Conservation (phyloP, 1,140 invertebrate genomes). For the Cyclargus thomasi region DNA sequence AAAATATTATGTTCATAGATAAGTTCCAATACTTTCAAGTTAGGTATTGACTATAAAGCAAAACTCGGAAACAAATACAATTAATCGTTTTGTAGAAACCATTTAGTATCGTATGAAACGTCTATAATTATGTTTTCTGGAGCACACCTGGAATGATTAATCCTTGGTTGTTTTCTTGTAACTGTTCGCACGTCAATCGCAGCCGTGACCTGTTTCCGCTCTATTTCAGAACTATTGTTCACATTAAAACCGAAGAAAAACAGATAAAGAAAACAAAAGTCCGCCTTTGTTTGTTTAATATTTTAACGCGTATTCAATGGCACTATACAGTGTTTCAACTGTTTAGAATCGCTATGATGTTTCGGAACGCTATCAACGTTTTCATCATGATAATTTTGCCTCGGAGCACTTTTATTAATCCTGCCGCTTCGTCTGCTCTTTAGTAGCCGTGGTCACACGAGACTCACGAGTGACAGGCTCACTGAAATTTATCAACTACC, state of each 20-base stretch:
- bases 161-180: constrained; percentile 9
- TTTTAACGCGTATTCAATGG: background rate
- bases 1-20: no score
- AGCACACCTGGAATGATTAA: constrained; percentile 11
- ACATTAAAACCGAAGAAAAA: constrained; percentile 17
- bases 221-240: constrained; percentile 25
- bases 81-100: background rate
- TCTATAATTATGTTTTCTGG: constrained; percentile 8
- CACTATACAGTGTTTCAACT: background rate
- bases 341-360: no score
- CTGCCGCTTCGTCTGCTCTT: no score
- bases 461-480: no score
- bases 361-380: no score
- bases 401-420: no score
- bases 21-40: no score
- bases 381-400: no score
- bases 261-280: constrained; percentile 1
- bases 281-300: constrained; percentile 11
- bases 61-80: no score
- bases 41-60: no score
- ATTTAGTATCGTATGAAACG: background rate
- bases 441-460: no score
- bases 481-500: no score
- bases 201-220: constrained; percentile 24
- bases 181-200: constrained; percentile 18